phyloP scores from a whole-genome alignment of 1,140 invertebrate species.

The Solenopsis fugax region DNA sequence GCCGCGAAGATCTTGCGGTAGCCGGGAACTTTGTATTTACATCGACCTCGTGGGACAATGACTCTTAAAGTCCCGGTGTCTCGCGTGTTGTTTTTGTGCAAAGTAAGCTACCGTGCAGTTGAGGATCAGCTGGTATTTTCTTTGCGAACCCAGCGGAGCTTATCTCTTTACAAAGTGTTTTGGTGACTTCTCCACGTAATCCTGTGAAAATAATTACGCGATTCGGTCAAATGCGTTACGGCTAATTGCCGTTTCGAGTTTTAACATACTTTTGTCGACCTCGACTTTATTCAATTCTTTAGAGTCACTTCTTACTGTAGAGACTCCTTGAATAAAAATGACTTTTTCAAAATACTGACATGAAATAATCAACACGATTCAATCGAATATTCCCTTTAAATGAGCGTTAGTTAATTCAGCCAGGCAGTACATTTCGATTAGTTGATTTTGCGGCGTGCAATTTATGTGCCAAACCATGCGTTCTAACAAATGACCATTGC shows the following conservation, averaged over 20 bases:
- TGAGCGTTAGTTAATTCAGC: slow-evolving; percentile 45
- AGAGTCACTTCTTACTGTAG: not conserved
- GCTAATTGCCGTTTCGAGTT: not conserved
- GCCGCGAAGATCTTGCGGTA: slow-evolving; percentile 9
- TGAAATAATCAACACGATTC: not conserved
- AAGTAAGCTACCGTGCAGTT: slow-evolving; percentile 68
- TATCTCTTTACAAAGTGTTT: slow-evolving; percentile 74
- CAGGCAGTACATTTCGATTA: slow-evolving; percentile 29
- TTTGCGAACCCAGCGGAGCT: slow-evolving; percentile 68
- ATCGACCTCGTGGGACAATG: slow-evolving; percentile 22
- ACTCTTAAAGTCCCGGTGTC: slow-evolving; percentile 54
- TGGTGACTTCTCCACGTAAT: slow-evolving; percentile 63
- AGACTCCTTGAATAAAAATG: not conserved
- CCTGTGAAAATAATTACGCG: slow-evolving; percentile 73
- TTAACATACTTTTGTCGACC: too few relatives aligned
- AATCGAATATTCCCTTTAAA: slow-evolving; percentile 5
- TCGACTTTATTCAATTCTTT: slow-evolving; percentile 16
- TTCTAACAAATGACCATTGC: slow-evolving; percentile 22
- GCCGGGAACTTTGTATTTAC: slow-evolving; percentile 62
- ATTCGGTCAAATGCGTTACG: not conserved
- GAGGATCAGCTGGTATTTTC: slow-evolving; percentile 74
- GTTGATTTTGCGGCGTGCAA: slow-evolving; percentile 35
- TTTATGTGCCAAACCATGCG: slow-evolving; percentile 23
- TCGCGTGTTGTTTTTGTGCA: slow-evolving; percentile 68
- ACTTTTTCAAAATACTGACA: not conserved